A percentile compares a stretch with the other conserved stretches of the same genome.
Evolutionary conservation across 2,888 invertebrate species (phyloP).

Genomic region (Sinopyrophorus schimmeli): DNA sequence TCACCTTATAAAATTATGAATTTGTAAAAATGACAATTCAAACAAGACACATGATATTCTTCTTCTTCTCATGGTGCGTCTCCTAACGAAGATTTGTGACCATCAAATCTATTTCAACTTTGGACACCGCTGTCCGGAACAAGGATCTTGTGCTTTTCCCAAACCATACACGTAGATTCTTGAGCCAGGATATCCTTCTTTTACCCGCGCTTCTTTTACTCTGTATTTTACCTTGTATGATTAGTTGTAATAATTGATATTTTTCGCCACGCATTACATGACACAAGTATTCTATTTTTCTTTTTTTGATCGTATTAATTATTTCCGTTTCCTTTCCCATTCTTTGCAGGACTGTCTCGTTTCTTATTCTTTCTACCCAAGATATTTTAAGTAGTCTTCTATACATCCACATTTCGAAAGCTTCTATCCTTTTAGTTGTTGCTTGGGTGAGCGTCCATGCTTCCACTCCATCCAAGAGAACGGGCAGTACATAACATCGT

Average conservation of each 20-base stretch:
- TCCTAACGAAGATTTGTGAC: constrained; percentile 5
- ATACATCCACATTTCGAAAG: constrained; percentile 5
- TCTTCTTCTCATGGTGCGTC: constrained; percentile 4
- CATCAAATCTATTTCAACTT: constrained; percentile 3
- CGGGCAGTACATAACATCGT: constrained; percentile 4
- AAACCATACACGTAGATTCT: constrained; percentile 12
- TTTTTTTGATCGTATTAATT: background rate
- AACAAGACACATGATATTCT: too few relatives aligned
- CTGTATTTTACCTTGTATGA: constrained; percentile 12
- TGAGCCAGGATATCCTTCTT: constrained; percentile 13
- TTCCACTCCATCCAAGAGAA: constrained; percentile 5
- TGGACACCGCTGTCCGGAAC: background rate
- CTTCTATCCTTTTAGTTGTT: constrained; percentile 6
- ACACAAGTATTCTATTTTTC: constrained; percentile 2
- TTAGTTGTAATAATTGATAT: constrained; percentile 12
- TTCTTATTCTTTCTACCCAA: constrained; percentile 3
- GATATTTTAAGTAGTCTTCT: background rate
- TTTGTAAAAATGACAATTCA: too few relatives aligned
- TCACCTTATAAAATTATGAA: too few relatives aligned
- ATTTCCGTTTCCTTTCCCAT: constrained; percentile 3
- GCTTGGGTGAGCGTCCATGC: constrained; percentile 5
- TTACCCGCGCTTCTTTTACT: constrained; percentile 6
- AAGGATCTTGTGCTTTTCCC: constrained; percentile 1
- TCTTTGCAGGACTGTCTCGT: constrained; percentile 3
- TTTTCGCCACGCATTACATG: constrained; percentile 5